phyloP scores from a whole-genome alignment of 2,113 vertebrate species.

The Peucedramus taeniatus region DNA sequence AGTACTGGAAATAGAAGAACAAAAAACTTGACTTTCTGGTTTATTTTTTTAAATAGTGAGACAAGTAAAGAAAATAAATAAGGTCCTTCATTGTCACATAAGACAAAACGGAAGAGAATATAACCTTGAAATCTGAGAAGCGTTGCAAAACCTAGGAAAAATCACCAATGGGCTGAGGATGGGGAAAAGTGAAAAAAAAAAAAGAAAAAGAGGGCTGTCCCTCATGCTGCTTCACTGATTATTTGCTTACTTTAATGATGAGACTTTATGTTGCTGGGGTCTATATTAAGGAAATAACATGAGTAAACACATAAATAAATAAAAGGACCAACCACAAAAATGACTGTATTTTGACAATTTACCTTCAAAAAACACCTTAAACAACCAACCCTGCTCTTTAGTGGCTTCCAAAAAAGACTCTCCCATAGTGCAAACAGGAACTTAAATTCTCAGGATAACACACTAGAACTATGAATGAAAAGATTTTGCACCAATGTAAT shows the following conservation, averaged over 20 bases:
- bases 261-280: background rate
- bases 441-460: constrained; percentile 28
- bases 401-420: constrained; percentile 27
- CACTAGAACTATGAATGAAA: background rate
- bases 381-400: background rate
- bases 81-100: background rate
- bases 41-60: background rate
- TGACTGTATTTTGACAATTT: background rate
- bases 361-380: background rate
- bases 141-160: background rate
- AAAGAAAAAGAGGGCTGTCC: background rate
- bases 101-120: background rate
- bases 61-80: background rate
- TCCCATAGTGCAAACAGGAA: constrained; percentile 17
- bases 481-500: constrained; percentile 16
- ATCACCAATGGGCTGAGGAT: background rate
- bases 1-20: background rate
- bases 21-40: background rate
- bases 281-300: background rate
- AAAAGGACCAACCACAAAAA: background rate
- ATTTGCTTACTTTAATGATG: background rate
- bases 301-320: background rate
- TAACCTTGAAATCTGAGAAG: background rate
- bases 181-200: background rate
- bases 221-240: background rate